A percentile compares a stretch with the other conserved stretches of the same genome.
phyloP scores from a whole-genome alignment of 2,888 invertebrate species.

The Philereme vetulata region DNA sequence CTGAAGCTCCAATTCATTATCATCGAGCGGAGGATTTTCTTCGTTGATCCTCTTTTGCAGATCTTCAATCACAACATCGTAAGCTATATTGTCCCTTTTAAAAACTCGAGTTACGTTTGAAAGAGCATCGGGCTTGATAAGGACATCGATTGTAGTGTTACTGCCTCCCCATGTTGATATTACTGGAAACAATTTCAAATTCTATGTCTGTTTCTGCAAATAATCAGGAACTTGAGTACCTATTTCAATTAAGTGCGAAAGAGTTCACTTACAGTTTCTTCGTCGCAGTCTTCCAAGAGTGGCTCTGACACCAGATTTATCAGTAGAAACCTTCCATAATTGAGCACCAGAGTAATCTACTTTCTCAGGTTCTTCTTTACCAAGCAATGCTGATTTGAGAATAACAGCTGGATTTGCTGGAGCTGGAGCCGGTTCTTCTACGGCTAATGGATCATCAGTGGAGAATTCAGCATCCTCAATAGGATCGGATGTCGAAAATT shows the following conservation, averaged over 20 bases:
- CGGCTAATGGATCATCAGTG: slow-evolving; percentile 37
- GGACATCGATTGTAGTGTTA: slow-evolving; percentile 86
- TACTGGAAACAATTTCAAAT: slow-evolving; percentile 65
- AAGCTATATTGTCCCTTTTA: slow-evolving; percentile 85
- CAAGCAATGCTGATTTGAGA: slow-evolving; percentile 39
- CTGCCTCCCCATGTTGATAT: slow-evolving; percentile 87
- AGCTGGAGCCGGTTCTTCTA: slow-evolving; percentile 35
- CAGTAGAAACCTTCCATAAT: slow-evolving; percentile 86
- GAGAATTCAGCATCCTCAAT: slow-evolving; percentile 38
- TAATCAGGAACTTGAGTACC: too few relatives aligned
- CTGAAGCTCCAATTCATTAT: slow-evolving; percentile 87
- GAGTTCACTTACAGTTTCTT: slow-evolving; percentile 65
- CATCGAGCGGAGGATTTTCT: slow-evolving; percentile 89
- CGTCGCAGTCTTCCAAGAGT: slow-evolving; percentile 62
- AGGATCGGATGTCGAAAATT: slow-evolving; percentile 36
- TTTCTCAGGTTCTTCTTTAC: slow-evolving; percentile 50
- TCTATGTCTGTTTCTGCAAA: too few relatives aligned
- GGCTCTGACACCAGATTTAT: slow-evolving; percentile 73
- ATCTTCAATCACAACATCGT: slow-evolving; percentile 89
- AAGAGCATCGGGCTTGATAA: slow-evolving; percentile 87
- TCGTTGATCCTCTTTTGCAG: slow-evolving; percentile 90
- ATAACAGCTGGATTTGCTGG: slow-evolving; percentile 36
- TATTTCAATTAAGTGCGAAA: neutral
- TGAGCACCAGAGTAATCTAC: slow-evolving; percentile 90
- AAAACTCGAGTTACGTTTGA: slow-evolving; percentile 86